Conservation (phyloP, 2,888 invertebrate genomes). For the Caenorhabditis sp. region DNA sequence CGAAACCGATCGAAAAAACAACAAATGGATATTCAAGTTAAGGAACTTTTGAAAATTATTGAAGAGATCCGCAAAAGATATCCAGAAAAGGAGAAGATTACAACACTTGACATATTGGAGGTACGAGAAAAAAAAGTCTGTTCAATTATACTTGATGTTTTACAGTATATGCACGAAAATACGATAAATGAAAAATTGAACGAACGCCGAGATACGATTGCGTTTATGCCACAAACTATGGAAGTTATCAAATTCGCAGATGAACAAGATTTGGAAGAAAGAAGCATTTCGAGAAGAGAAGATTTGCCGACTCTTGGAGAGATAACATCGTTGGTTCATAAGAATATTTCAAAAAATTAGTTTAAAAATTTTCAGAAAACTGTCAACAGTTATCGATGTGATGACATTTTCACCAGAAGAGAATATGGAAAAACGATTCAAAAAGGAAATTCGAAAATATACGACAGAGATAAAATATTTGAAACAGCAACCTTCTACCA, state of each 20-base stretch:
- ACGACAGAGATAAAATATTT: slow-evolving; percentile 41
- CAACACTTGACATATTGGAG: slow-evolving; percentile 67
- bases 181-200: slow-evolving; percentile 38
- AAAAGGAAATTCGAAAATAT: slow-evolving; percentile 46
- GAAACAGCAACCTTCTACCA: slow-evolving; percentile 3
- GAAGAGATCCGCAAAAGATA: slow-evolving; percentile 65
- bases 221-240: slow-evolving; percentile 67
- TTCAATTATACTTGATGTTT: too few species aligned
- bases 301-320: slow-evolving; percentile 40
- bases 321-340: slow-evolving; percentile 16
- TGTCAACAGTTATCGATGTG: slow-evolving; percentile 40
- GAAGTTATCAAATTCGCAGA: slow-evolving; percentile 56
- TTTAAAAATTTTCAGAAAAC: slow-evolving; percentile 16
- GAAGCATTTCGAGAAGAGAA: slow-evolving; percentile 48
- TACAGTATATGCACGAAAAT: slow-evolving; percentile 67
- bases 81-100: slow-evolving; percentile 68
- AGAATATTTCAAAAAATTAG: not conserved
- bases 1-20: slow-evolving; percentile 56
- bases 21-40: slow-evolving; percentile 67
- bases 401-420: slow-evolving; percentile 46
- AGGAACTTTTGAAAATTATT: slow-evolving; percentile 69
- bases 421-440: slow-evolving; percentile 45
- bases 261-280: slow-evolving; percentile 58
- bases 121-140: slow-evolving; percentile 27
- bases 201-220: slow-evolving; percentile 67